Evolutionary conservation across 2,797 vertebrate genomes (phyloP).

Genomic region (Botia almorhae): DNA sequence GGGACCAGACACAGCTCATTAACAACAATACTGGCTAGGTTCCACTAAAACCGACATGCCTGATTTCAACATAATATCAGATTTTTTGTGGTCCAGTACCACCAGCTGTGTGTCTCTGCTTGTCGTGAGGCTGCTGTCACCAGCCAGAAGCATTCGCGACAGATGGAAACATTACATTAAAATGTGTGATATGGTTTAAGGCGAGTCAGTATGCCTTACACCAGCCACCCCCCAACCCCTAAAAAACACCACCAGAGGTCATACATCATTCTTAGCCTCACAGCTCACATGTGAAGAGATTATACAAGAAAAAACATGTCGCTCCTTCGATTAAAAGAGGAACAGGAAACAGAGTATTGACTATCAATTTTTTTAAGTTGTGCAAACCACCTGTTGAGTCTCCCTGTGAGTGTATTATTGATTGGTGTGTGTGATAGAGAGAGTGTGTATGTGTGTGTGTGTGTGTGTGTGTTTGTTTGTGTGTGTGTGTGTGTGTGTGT

Average conservation of each 20-base stretch:
- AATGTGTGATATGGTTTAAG: conserved; percentile 54
- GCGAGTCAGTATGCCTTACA: conserved; percentile 12
- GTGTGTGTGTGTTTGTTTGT: conserved; percentile 20
- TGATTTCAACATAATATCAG: conserved; percentile 29
- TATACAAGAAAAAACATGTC: conserved; percentile 55
- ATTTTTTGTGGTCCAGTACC: conserved; percentile 29
- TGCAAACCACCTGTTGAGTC: conserved; percentile 57
- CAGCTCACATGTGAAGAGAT: conserved; percentile 54
- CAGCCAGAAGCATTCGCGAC: conserved; percentile 34
- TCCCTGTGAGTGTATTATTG: conserved; percentile 57
- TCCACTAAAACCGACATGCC: conserved; percentile 1
- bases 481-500: conserved; percentile 3
- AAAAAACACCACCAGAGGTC: background rate
- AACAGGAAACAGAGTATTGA: conserved; percentile 54
- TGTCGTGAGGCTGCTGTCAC: conserved; percentile 21
- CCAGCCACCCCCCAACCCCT: background rate
- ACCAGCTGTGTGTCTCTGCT: conserved; percentile 16
- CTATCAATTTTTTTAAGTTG: conserved; percentile 58
- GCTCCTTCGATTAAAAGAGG: conserved; percentile 38
- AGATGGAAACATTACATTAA: conserved; percentile 52
- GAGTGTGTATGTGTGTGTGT: too few relatives aligned
- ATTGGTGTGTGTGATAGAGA: conserved; percentile 3
- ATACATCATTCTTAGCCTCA: conserved; percentile 33
- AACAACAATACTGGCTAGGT: background rate
- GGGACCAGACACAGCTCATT: too few relatives aligned